Conservation (phyloP, 2,113 vertebrate genomes). For the Takifugu flavidus region DNA sequence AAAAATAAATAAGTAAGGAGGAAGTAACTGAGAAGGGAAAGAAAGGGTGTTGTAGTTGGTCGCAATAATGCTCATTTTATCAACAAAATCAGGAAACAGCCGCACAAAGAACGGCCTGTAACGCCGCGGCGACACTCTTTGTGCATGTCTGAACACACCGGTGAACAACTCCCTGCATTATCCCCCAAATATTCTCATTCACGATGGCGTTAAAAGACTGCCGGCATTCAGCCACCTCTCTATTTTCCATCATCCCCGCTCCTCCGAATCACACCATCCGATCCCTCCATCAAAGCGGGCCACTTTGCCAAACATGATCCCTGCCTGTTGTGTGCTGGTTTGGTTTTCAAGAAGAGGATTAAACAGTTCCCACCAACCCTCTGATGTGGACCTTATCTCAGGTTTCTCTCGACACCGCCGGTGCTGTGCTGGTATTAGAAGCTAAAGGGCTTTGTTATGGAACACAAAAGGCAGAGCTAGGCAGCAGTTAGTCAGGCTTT, state of each 20-base stretch:
- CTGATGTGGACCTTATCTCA: slow-evolving; percentile 70
- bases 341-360: slow-evolving; percentile 68
- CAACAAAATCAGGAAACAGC: background rate
- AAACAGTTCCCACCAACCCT: slow-evolving; percentile 70
- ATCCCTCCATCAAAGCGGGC: slow-evolving; percentile 66
- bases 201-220: slow-evolving; percentile 36
- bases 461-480: slow-evolving; percentile 70
- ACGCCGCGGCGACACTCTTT: background rate
- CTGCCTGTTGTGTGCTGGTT: slow-evolving; percentile 66
- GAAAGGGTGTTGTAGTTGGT: background rate
- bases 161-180: slow-evolving; percentile 41
- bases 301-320: slow-evolving; percentile 73
- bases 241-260: slow-evolving; percentile 33
- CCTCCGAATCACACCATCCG: slow-evolving; percentile 55
- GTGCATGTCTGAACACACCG: slow-evolving; percentile 9
- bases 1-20: background rate
- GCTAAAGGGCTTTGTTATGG: slow-evolving; percentile 72
- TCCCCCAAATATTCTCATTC: slow-evolving; percentile 63
- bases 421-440: slow-evolving; percentile 64
- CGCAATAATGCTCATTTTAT: slow-evolving; percentile 6
- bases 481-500: slow-evolving; percentile 69
- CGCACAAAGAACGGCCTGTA: slow-evolving; percentile 1
- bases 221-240: slow-evolving; percentile 34
- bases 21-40: no score
- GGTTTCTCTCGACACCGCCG: slow-evolving; percentile 64